These are phyloP conservation scores for Bruchidius siliquastri DNA, from an alignment of 2,888 invertebrate species.

Conservation along the genomic window DNA sequence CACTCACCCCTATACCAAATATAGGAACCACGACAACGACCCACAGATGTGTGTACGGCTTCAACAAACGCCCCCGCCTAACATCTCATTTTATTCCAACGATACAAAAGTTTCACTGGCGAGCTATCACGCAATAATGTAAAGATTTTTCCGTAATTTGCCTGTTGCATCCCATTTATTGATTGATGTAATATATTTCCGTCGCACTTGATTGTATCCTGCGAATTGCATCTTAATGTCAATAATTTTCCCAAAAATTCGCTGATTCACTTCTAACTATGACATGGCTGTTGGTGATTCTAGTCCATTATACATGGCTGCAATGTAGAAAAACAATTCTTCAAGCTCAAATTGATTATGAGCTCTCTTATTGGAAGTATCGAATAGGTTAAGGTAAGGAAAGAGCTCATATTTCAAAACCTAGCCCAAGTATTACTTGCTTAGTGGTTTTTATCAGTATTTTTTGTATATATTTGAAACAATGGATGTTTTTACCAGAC, in stretches of 20 bases:
- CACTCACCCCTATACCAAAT: no score
- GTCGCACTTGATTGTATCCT: no score
- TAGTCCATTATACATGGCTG: constrained; percentile 41
- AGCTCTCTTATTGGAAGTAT: neutral
- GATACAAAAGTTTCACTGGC: no score
- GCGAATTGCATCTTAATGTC: no score
- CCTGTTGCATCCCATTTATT: no score
- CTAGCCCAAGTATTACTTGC: neutral
- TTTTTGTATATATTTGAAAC: neutral
- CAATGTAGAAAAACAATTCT: constrained; percentile 23
- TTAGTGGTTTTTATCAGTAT: neutral
- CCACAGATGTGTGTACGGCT: no score
- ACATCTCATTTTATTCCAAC: no score
- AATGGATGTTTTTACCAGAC: neutral
- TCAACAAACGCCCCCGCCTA: no score
- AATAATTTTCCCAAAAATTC: neutral
- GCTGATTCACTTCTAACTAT: constrained; percentile 3
- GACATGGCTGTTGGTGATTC: constrained; percentile 44
- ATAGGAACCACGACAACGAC: no score
- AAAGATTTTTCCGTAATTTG: no score
- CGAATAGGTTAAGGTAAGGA: constrained; percentile 8
- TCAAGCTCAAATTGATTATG: constrained; percentile 14
- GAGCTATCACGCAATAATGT: no score
- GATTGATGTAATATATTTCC: no score
- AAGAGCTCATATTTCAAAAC: constrained; percentile 4